Evolutionary conservation across 2,113 vertebrate genomes (phyloP).

Genomic region (Seriola rivoliana): DNA sequence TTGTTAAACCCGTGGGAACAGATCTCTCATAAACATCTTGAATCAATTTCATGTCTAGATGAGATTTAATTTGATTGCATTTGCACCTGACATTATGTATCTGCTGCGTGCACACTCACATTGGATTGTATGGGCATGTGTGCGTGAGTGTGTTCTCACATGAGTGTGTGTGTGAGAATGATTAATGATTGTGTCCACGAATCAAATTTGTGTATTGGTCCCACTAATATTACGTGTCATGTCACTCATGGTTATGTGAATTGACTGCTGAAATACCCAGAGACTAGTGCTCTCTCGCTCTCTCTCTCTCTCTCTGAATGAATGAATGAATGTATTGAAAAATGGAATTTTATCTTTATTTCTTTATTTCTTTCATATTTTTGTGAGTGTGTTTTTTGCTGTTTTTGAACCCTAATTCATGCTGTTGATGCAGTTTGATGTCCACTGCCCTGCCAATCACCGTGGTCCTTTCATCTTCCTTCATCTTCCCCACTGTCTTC

Average conservation of each 20-base stretch:
- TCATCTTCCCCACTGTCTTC: neutral
- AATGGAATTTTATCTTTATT: slow-evolving; percentile 36
- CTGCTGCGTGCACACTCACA: slow-evolving; percentile 1
- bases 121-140: neutral
- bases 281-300: no score
- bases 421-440: slow-evolving; percentile 17
- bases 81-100: neutral
- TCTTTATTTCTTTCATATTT: neutral
- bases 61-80: slow-evolving; percentile 9
- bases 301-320: no score
- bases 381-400: neutral
- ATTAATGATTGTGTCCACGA: slow-evolving; percentile 29
- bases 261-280: neutral
- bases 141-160: neutral
- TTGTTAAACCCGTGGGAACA: neutral
- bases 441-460: slow-evolving; percentile 4
- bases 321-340: slow-evolving; percentile 31
- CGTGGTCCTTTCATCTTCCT: neutral
- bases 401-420: neutral
- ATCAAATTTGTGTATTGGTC: slow-evolving; percentile 18
- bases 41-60: neutral
- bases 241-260: slow-evolving; percentile 21
- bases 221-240: slow-evolving; percentile 16
- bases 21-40: neutral
- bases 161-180: neutral